phyloP scores from a whole-genome alignment of 2,113 vertebrate genomes.

The Poeciliopsis turrubarensis region DNA sequence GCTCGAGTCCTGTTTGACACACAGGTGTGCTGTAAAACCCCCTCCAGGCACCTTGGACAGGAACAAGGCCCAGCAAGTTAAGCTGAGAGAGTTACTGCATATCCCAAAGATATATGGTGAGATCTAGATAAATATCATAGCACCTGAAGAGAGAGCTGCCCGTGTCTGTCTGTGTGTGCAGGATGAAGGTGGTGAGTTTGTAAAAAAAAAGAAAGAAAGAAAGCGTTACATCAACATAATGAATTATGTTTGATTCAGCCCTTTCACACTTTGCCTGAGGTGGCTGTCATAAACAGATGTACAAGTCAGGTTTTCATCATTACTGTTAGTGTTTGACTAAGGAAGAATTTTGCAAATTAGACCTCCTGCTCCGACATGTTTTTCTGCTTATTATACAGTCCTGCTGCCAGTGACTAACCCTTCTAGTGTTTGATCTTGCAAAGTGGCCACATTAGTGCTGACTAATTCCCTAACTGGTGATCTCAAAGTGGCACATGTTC shows the following conservation, averaged over 20 bases:
- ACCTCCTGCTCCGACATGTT: slow-evolving; percentile 77
- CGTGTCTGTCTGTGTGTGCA: slow-evolving; percentile 7
- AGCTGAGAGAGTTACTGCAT: slow-evolving; percentile 72
- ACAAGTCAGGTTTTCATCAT: slow-evolving; percentile 76
- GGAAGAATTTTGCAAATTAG: slow-evolving; percentile 73
- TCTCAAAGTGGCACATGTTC: slow-evolving; percentile 64
- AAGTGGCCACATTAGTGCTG: slow-evolving; percentile 77
- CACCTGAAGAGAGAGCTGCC: slow-evolving; percentile 35
- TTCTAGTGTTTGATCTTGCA: slow-evolving; percentile 70
- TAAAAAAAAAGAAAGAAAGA: slow-evolving; percentile 41
- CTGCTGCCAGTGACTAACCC: slow-evolving; percentile 69
- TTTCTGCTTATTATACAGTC: slow-evolving; percentile 60
- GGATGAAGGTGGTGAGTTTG: slow-evolving; percentile 13
- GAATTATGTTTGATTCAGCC: slow-evolving; percentile 80
- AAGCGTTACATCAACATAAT: slow-evolving; percentile 69
- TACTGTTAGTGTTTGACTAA: slow-evolving; percentile 67
- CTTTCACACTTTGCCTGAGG: slow-evolving; percentile 71
- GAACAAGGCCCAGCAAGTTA: slow-evolving; percentile 74
- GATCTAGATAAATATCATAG: slow-evolving; percentile 61
- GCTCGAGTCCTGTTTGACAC: slow-evolving; percentile 47
- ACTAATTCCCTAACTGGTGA: slow-evolving; percentile 78
- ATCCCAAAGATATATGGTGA: slow-evolving; percentile 54
- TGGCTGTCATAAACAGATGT: slow-evolving; percentile 76
- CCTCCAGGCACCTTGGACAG: slow-evolving; percentile 60
- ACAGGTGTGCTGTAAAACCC: slow-evolving; percentile 72